A percentile compares a stretch with the other conserved stretches of the same genome.
phyloP scores from a whole-genome alignment of 2,113 vertebrate genomes.

The Leucopsar rothschildi region DNA sequence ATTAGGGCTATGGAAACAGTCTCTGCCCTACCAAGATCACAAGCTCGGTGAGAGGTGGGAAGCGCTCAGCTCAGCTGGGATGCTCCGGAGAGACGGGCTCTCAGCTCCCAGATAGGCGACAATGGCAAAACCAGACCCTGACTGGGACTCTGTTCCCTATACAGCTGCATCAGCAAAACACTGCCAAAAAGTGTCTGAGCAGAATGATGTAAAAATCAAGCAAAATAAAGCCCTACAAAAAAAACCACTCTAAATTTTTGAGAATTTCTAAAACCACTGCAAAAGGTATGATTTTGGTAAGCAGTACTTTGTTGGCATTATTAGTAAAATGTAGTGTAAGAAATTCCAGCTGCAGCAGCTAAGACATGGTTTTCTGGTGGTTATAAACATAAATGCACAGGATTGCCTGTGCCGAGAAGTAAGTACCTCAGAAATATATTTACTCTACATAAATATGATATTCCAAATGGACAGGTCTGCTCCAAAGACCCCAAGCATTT shows the following conservation, averaged over 20 bases:
- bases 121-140: not conserved
- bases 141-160: not conserved
- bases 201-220: not conserved
- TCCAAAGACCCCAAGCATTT: not conserved
- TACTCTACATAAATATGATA: not conserved
- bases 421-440: not conserved
- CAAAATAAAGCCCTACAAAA: not conserved
- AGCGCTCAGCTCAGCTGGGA: not conserved
- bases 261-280: not conserved
- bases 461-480: not conserved
- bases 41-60: not conserved
- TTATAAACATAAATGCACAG: not conserved
- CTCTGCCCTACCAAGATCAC: constrained; percentile 3
- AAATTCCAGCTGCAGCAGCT: not conserved
- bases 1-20: constrained; percentile 41
- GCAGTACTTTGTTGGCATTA: not conserved
- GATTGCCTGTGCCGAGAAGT: not conserved
- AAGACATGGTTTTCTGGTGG: not conserved
- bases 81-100: not conserved
- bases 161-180: not conserved
- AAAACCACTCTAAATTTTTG: not conserved
- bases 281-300: not conserved
- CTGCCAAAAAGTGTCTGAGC: not conserved
- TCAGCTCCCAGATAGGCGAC: not conserved
- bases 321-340: not conserved